Evolutionary conservation across 2,888 invertebrate species (phyloP), one percentile per base, ranked within the genome.

Genomic region (Heliconius ethilla): DNA sequence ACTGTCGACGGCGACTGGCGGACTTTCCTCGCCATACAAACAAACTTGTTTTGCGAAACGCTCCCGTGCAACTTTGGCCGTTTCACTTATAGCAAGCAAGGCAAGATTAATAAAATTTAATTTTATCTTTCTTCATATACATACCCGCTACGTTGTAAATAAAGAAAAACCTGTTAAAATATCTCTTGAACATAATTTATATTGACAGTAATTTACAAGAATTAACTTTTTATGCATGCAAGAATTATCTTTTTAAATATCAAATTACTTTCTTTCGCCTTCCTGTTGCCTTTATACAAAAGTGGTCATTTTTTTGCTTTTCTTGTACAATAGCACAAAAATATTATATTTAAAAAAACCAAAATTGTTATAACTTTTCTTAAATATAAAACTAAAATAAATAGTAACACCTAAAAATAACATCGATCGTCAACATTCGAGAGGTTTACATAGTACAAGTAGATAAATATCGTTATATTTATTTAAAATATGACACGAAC

Each of bases 1-100:
- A 66, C 74, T 10, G 73, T 62, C 77, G 73, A 62, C 76, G n/a
- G 25, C 51, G 74, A 55, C 40, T 22, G 66, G 73, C 25, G 29
- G 45, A 77, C 77, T 77, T 77, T 77, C 77, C 62, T 77, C 59
- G 37, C 29, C n/a, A 29, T 45, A 67, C 59, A 77, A 77, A 74
- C 77, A 77, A 77, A 77, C 77, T 77, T 62, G 74, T 77, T 77
- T 77, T 7, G 72, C 70, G 55, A 77, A 76, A 70, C 63, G 15
- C 51, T 51, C 69, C 76, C 70, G 29, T 65, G 51, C 70, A 62
- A 74, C 77, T 77, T 73, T 73, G 73, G 65, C 63, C 65, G 69
- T 67, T 77, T 77, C 59, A 74, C 67, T 59, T 74, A 40, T 40
- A 40, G 40, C 40, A 40, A 33, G 40, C 40, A 77, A 67, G 62